Evolutionary conservation across 2,113 vertebrate genomes (phyloP), one percentile per base, ranked within the genome.

Genomic region (Dunckerocampus dactyliophorus): DNA sequence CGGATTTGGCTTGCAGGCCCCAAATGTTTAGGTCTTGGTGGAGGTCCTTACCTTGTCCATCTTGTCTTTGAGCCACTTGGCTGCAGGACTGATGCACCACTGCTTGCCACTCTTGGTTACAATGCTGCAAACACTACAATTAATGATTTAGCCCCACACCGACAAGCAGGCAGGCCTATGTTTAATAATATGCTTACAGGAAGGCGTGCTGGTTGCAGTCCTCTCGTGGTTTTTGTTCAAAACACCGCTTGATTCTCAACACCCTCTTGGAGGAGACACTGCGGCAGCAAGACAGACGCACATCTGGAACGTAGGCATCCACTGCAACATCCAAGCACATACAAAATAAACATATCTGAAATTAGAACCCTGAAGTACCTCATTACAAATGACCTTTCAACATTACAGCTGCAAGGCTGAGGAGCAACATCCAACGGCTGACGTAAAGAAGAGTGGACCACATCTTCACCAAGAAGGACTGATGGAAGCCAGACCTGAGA

Each of bases 171-270:
- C 31, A 8, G 31, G n/a, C 17, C 22, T 45, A 43, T 59, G 10
- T 24, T 15, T 15, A 2, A 3, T 19, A 62, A 4, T 7, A 39
- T 39, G 28, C 78, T 79, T 59, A 85, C 83, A 72, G 4, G 54
- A 70, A 78, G 42, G 77, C 80, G 9, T 76, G 72, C 6, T 3
- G 14, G 0, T 31, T 3, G 37, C 82, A 80, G 53, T 16, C n/a
- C 1, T 0, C 0, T 0, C 63, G 48, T 1, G 22, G 16, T 7
- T 8, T 19, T 58, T 76, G 79, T 4, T 82, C 75, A 1, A 6
- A 68, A 9, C 79, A 78, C 1, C 1, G 3, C 28, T 20, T 31
- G 39, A 73, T 24, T 0, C 0, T 1, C 3, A 0, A 1, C 0
- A 52, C 1, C 24, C 1, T 55, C 15, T 1, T 59, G 28, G n/a